Evolutionary conservation across 1,140 invertebrate species (phyloP), one percentile per base, ranked within the genome.

Genomic region (Kradibia gibbosae): DNA sequence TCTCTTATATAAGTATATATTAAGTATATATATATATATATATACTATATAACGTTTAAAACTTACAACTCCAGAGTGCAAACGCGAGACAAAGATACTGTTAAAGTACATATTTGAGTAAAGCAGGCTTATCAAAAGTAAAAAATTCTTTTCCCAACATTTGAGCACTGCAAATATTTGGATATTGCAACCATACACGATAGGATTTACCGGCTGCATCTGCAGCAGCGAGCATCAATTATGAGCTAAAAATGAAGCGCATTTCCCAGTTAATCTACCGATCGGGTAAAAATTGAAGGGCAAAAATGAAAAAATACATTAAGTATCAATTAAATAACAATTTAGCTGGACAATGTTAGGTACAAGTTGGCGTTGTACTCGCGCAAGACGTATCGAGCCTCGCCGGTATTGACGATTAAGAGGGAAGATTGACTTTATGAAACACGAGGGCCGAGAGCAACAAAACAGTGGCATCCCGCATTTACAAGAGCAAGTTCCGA

Each of bases 401-500:
- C 20, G 28, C 1, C n/a, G 11, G 20, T 11, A 67, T 39, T 39
- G 62, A 67, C 34, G 62, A 39, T 20, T 36, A 39, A 67, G 22
- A 67, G 39, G 62, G 62, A 67, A 36, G 5, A 39, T 39, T 7
- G 34, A 17, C 62, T 67, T 67, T 67, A 67, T 39, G 62, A 67
- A 67, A 67, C 50, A 8, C 62, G 34, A 39, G 34, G 17, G 17
- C 22, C n/a, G n/a, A 67, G 34, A 67, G 62, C 62, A 67, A 67
- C 62, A 67, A 67, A 67, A 67, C 20, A 67, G 39, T 67, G 62
- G 62, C 34, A 67, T 67, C 62, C 62, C n/a, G 20, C 62, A 67
- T 39, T 67, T 67, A 67, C 62, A 67, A 67, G 62, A 39, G 34
- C 62, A 8, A 67, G 62, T 67, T 67, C 62, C 62, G 34, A 39